Percentiles rank a stretch among this genome's conserved stretches.
These are phyloP conservation scores for Leptocoma aspasia DNA, from an alignment of 2,113 vertebrate genomes.

Conservation along the genomic window DNA sequence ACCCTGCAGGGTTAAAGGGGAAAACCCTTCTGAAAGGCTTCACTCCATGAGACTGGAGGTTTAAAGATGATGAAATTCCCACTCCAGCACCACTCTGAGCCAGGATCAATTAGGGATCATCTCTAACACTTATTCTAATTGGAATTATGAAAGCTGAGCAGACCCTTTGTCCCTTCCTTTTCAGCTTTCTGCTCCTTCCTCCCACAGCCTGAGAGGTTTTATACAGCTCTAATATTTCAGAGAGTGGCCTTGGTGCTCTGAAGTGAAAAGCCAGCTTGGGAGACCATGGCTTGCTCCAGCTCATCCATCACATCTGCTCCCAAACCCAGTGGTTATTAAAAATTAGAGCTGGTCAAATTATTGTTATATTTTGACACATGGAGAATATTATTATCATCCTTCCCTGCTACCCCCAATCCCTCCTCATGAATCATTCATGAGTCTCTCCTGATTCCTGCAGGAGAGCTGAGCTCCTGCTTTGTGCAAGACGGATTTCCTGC, in stretches of 20 bases:
- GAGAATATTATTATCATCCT: background rate
- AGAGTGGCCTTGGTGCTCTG: background rate
- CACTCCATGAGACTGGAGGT: background rate
- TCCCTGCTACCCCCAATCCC: background rate
- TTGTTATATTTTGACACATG: background rate
- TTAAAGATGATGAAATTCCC: background rate
- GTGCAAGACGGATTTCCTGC: background rate
- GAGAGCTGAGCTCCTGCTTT: background rate
- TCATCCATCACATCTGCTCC: slow-evolving; percentile 17
- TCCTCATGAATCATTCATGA: background rate
- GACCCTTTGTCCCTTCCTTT: background rate
- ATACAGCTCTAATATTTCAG: background rate
- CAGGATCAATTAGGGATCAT: background rate
- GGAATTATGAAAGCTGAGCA: background rate
- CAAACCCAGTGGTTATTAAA: background rate
- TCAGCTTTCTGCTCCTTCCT: background rate
- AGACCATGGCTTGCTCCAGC: background rate
- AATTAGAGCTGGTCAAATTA: background rate
- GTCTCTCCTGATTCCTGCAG: background rate
- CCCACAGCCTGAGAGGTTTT: background rate
- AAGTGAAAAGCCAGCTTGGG: background rate
- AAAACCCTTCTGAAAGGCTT: background rate
- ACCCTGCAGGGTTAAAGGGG: background rate
- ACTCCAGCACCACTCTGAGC: background rate
- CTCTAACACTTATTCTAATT: background rate